phyloP scores from a whole-genome alignment of 2,888 invertebrate genomes.

The Leptopilina syphax region DNA sequence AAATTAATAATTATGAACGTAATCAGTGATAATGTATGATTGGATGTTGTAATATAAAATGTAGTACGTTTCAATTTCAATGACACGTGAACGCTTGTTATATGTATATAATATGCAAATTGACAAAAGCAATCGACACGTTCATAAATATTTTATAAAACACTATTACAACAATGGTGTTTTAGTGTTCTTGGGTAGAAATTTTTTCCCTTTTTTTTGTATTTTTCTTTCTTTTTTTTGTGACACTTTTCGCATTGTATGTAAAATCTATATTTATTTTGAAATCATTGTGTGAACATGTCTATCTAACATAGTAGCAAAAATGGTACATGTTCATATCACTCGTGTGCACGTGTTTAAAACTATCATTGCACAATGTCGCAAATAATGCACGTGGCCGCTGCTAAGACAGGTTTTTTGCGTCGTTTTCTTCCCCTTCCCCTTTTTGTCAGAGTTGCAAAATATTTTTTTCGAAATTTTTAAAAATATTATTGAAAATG shows the following conservation, averaged over 20 bases:
- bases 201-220: too few relatives aligned
- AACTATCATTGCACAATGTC: conserved; percentile 34
- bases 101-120: too few relatives aligned
- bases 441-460: not conserved
- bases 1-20: not conserved
- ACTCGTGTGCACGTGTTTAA: conserved; percentile 14
- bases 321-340: conserved; percentile 1
- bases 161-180: too few relatives aligned
- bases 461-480: conserved; percentile 45
- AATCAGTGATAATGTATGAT: not conserved
- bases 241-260: too few relatives aligned
- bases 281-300: not conserved
- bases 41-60: not conserved
- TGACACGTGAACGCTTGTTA: not conserved
- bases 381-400: conserved; percentile 24
- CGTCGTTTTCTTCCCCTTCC: conserved; percentile 20
- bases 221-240: too few relatives aligned
- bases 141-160: too few relatives aligned
- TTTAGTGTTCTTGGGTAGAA: too few relatives aligned
- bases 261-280: too few relatives aligned
- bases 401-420: conserved; percentile 6
- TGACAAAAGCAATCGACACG: too few relatives aligned
- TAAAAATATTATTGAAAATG: too few relatives aligned
- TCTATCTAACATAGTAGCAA: not conserved
- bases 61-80: not conserved